A percentile compares a stretch with the other conserved stretches of the same genome.
These are phyloP conservation scores for Phenacoccus solenopsis DNA, from an alignment of 1,140 invertebrate genomes.

Conservation along the genomic window DNA sequence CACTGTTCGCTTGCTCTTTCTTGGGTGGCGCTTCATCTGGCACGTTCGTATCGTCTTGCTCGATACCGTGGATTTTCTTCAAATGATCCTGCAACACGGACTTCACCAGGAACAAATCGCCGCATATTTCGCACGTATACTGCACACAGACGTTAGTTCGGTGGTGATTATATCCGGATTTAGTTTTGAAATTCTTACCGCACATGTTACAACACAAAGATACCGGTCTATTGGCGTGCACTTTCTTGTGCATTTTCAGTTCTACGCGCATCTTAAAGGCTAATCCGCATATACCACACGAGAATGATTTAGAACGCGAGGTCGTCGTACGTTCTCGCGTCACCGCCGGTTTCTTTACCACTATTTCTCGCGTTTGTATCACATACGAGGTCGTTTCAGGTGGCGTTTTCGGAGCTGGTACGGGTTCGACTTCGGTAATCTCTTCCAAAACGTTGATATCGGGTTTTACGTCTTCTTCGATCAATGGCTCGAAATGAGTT, in stretches of 20 bases:
- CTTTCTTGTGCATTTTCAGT: constrained; percentile 65
- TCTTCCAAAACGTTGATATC: not conserved
- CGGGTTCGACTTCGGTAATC: not conserved
- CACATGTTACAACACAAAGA: constrained; percentile 15
- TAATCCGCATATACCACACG: constrained; percentile 75
- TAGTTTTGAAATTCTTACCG: constrained; percentile 15
- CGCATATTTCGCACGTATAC: not conserved
- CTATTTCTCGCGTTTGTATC: no score
- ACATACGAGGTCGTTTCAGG: no score
- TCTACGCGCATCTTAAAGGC: constrained; percentile 88
- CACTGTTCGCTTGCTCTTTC: constrained; percentile 24
- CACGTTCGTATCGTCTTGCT: not conserved
- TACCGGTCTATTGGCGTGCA: not conserved
- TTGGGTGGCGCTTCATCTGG: not conserved
- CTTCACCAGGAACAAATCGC: constrained; percentile 1
- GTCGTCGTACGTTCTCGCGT: not conserved
- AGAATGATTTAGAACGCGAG: constrained; percentile 54
- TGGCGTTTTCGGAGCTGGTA: no score
- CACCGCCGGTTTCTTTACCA: no score
- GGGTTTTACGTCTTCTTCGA: not conserved
- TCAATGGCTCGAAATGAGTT: not conserved
- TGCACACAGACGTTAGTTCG: not conserved
- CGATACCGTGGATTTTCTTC: not conserved
- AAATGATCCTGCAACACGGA: not conserved
- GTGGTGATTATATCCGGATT: constrained; percentile 4